Evolutionary conservation across 2,113 vertebrate genomes (phyloP), one percentile per base, ranked within the genome.

Genomic region (Tragelaphus scriptus): DNA sequence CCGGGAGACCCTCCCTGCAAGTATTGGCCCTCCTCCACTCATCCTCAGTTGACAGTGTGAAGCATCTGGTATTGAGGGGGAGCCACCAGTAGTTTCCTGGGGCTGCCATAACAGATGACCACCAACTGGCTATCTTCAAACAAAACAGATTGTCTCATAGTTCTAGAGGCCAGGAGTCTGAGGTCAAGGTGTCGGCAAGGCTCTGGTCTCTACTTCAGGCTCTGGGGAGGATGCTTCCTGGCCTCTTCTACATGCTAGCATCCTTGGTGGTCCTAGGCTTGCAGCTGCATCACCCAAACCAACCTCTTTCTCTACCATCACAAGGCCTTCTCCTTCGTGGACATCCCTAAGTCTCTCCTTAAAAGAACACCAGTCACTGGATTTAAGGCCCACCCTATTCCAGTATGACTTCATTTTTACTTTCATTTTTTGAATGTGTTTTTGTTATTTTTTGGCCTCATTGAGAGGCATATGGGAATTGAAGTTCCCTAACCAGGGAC

Each of bases 81-180:
- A 16, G 2, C 10, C 1, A 5, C 7, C 11, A n/a, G n/a, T 30
- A 10, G 15, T 56, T 47, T 55, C 49, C 17, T 1, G 30, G 11
- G 30, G 58, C 16, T 51, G 65, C 47, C 44, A 0, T 40, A 55
- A 51, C 17, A 61, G 90, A 53, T 59, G 44, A 40, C 44, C 53
- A 40, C 55, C 49, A 49, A 84, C 53, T 13, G 55, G 51, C 32
- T 56, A 40, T 51, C 58, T 68, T 56, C 17, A 81, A 81, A 55
- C 21, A 26, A 51, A 40, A 44, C 5, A 1, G 40, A 23, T 85
- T 79, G 51, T 59, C 44, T 88, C 61, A 19, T 5, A 32, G 68
- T 47, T 40, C 9, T 32, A 16, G 59, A 58, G 59, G 15, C 75
- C 11, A 0, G 85, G 47, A 56, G 36, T 49, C 82, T 2, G 6